phyloP scores from a whole-genome alignment of 2,797 vertebrate genomes.

The Sebastes trivittatus region DNA sequence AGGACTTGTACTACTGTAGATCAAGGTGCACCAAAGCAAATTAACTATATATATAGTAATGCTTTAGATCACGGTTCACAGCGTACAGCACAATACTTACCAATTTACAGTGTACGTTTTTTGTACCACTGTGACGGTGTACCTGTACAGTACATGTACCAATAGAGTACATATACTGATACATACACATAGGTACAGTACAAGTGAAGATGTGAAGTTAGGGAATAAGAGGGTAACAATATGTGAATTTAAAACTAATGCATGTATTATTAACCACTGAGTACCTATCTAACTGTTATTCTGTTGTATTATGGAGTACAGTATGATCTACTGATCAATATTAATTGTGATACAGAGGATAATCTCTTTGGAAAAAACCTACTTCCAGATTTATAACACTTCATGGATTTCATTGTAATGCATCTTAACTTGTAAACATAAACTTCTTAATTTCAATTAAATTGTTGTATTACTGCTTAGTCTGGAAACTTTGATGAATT shows the following conservation, averaged over 20 bases:
- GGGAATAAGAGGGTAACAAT: not conserved
- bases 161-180: not conserved
- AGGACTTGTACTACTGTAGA: not conserved
- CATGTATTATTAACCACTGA: too few relatives aligned
- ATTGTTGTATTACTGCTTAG: not conserved
- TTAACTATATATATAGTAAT: not conserved
- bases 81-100: too few relatives aligned
- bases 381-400: not conserved
- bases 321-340: not conserved
- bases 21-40: not conserved
- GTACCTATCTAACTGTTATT: not conserved
- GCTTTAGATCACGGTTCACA: not conserved
- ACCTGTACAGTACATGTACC: not conserved
- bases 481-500: not conserved
- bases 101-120: not conserved
- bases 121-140: not conserved
- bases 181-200: not conserved
- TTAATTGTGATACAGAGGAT: not conserved
- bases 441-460: not conserved
- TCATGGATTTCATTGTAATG: not conserved
- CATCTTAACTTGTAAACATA: not conserved
- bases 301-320: not conserved
- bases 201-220: not conserved
- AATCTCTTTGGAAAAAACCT: not conserved
- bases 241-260: not conserved